Base-by-base conservation (phyloP, 2,113 vertebrate species). In the Tachysurus fulvidraco region DNA sequence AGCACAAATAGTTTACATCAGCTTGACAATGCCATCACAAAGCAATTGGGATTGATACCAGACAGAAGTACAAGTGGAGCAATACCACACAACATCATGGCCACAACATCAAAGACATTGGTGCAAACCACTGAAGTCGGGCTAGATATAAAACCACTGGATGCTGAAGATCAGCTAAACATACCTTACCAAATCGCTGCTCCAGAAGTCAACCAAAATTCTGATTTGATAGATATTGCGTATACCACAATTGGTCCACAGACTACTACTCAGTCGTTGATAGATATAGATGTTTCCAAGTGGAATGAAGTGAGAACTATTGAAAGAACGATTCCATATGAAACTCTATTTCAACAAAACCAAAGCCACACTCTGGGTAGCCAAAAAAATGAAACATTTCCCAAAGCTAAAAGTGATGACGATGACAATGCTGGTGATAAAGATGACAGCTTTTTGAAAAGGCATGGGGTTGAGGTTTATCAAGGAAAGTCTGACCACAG, bases 31-130 rank as follows among this genome's bases (percentile, higher is more conserved):
- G 36, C 73, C 64, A 55, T 23, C 5, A 79, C 78, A 67, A 86
- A 82, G 21, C 54, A 77, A 36, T 86, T 85, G 44, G 96, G 93
- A 36, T 94, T 94, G 25, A 95, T 96, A 14, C 92, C 90, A 30
- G 94, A 94, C 5, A 17, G 17, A 14, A 46, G 86, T 4, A 25
- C 84, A 7, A 85, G 60, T 73, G 30, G 25, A 81, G 50, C 89
- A 14, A 28, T 16, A 64, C 21, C 21, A 60, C 79, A 83, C 11
- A 67, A 81, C 71, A 71, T 85, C 0, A 46, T 82, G 0, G 71
- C 90, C 1, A 87, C 92, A 2, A 6, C 78, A 25, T 57, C 21
- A 17, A 21, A 4, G 60, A 5, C 0, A 83, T 78, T 57, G 0
- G 19, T 19, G 14, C 46, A 69, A 28, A 83, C 81, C 3, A 54